Base-by-base conservation (phyloP, 53 echinoderm and acorn worm genomes). In the Luidia sarsii region DNA sequence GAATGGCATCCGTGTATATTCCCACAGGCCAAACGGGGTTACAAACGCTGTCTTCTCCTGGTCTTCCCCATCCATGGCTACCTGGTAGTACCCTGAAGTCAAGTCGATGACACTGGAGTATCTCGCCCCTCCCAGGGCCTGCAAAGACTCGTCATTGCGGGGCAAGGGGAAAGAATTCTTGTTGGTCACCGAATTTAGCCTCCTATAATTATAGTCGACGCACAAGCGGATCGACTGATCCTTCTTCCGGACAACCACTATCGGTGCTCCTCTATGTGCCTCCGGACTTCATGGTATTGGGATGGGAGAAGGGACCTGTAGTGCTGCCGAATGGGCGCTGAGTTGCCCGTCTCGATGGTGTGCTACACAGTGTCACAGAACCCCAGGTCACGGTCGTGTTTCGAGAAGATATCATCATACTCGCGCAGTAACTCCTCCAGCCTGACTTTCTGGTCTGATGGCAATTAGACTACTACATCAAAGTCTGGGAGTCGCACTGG, bases 301-400 rank as follows among this genome's bases (percentile, higher is more conserved):
- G 69, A 69, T 50, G 69, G 50, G 9, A 50, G 50, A 2, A 69
- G 69, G 24, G 69, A 69, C 11, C 69, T 49, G 33, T 69, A 69
- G 13, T 50, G 48, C 50, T 69, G 69, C 4, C 32, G 25, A 32
- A 69, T 49, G 6, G 69, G 69, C 49, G 69, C 46, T 11, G 49
- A 14, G 22, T 49, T 41, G 7, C 31, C 50, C 10, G 69, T 69
- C 6, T 48, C 21, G 4, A 69, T 30, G 27, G 25, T 16, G 31
- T 37, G 50, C 50, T 48, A 28, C 25, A 69, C 30, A 6, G 50
- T 69, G 27, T 49, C 69, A 9, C 49, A 29, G n/a, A 28, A 49
- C 30, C 49, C 69, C 10, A 48, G n/a, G 25, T 69, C 49, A 2
- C 33, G 48, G 14, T 49, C 49, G 2, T 16, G 3, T 0, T 69